Evolutionary conservation across 2,797 vertebrate species (phyloP).

Genomic region (Melanotaenia boesemani): DNA sequence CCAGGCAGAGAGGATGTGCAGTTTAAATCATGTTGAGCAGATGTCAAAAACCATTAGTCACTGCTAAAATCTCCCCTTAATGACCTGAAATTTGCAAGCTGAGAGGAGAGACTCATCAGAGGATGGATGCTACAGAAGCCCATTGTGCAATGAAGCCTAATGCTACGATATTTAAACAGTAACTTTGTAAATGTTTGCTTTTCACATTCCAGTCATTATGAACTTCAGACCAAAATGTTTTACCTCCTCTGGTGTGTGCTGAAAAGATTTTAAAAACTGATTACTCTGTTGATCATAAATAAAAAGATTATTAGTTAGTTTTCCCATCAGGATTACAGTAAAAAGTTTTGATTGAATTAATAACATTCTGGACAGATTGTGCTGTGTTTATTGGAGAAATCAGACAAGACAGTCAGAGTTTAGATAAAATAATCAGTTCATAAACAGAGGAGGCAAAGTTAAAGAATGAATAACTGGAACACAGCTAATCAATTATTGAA

Average conservation of each 20-base stretch:
- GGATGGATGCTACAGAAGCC: neutral
- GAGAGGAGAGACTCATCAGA: constrained; percentile 1
- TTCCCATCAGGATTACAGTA: neutral
- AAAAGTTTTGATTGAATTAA: neutral
- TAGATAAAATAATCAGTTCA: neutral
- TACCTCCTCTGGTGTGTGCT: neutral
- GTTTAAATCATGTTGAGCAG: constrained; percentile 6
- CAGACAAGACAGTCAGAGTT: neutral
- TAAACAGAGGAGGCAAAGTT: neutral
- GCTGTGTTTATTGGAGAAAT: neutral
- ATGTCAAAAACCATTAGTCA: constrained; percentile 19
- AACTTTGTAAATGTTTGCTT: constrained; percentile 14
- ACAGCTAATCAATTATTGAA: constrained; percentile 47
- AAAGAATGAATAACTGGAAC: constrained; percentile 35
- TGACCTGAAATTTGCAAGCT: neutral
- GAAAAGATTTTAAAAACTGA: neutral
- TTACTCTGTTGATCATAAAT: neutral
- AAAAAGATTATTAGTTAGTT: neutral
- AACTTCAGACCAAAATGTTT: neutral
- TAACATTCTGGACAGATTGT: neutral
- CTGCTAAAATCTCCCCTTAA: constrained; percentile 24
- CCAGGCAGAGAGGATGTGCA: neutral
- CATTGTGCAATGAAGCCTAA: constrained; percentile 7
- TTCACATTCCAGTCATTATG: constrained; percentile 6
- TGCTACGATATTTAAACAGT: constrained; percentile 16